These are phyloP conservation scores for Eurystomus gularis DNA, from an alignment of 2,113 vertebrate genomes.

Conservation along the genomic window DNA sequence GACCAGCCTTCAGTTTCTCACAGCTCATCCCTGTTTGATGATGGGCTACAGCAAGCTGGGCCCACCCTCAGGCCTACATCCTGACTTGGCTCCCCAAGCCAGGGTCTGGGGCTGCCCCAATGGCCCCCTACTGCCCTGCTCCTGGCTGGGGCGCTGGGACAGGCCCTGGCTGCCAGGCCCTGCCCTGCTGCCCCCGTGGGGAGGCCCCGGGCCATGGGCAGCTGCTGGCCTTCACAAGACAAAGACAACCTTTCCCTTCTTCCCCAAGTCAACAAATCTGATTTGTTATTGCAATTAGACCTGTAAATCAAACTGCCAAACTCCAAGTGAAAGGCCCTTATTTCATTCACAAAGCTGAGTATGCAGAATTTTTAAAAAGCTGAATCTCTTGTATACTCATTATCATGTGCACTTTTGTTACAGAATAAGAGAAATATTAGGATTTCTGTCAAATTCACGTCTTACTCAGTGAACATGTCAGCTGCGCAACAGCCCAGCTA, in stretches of 20 bases:
- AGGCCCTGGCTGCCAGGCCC: neutral
- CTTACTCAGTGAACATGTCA: neutral
- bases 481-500: neutral
- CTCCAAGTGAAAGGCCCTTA: neutral
- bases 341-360: neutral
- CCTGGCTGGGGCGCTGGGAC: rapidly evolving
- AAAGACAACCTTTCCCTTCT: neutral
- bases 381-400: neutral
- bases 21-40: rapidly evolving
- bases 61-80: neutral
- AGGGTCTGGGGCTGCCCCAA: neutral
- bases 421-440: neutral
- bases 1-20: neutral
- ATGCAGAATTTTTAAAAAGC: neutral
- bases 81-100: rapidly evolving
- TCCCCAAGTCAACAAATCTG: neutral
- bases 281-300: neutral
- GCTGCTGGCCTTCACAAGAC: rapidly evolving
- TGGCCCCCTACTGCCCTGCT: neutral
- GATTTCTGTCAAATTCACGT: neutral
- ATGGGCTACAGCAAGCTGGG: neutral
- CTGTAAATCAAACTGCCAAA: neutral
- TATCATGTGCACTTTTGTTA: neutral
- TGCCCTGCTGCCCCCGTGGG: neutral
- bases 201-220: neutral